Percentiles rank a stretch among this genome's conserved stretches.
Evolutionary conservation across 2,113 vertebrate species (phyloP).

Genomic region (Perca fluviatilis): DNA sequence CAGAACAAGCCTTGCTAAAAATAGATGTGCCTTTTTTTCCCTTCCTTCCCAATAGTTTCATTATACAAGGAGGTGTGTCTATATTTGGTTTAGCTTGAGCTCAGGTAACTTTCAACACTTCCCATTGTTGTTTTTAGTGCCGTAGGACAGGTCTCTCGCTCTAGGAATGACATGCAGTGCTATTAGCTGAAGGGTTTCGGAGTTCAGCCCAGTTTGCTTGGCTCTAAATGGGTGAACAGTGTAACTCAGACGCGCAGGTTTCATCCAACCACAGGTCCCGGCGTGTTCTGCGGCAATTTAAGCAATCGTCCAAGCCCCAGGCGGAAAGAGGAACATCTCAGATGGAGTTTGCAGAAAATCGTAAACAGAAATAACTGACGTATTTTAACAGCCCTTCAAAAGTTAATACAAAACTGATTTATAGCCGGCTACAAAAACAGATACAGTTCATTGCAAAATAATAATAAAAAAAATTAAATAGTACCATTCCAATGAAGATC

Average conservation of each 20-base stretch:
- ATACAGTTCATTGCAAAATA: constrained; percentile 9
- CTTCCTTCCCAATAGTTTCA: constrained; percentile 39
- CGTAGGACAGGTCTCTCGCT: constrained; percentile 48
- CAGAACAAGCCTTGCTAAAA: constrained; percentile 72
- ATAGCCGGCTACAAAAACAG: constrained; percentile 11
- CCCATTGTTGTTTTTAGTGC: constrained; percentile 66
- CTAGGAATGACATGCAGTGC: constrained; percentile 18
- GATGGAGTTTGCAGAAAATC: constrained; percentile 33
- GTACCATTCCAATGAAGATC: neutral
- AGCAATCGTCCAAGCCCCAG: constrained; percentile 63
- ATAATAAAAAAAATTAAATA: neutral
- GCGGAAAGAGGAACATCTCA: constrained; percentile 48
- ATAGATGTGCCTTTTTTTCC: constrained; percentile 59
- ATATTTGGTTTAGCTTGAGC: constrained; percentile 65
- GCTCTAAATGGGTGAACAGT: constrained; percentile 16
- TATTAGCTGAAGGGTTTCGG: constrained; percentile 33
- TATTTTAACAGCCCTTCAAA: constrained; percentile 10
- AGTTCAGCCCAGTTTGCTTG: constrained; percentile 36
- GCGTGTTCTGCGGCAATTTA: constrained; percentile 65
- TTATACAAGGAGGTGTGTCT: constrained; percentile 66
- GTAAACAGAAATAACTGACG: constrained; percentile 56
- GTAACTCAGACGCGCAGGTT: constrained; percentile 42
- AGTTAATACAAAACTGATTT: constrained; percentile 2
- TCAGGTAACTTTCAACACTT: constrained; percentile 68
- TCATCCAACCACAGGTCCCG: constrained; percentile 56